phyloP scores from a whole-genome alignment of 2,797 vertebrate genomes.

The Emys orbicularis region DNA sequence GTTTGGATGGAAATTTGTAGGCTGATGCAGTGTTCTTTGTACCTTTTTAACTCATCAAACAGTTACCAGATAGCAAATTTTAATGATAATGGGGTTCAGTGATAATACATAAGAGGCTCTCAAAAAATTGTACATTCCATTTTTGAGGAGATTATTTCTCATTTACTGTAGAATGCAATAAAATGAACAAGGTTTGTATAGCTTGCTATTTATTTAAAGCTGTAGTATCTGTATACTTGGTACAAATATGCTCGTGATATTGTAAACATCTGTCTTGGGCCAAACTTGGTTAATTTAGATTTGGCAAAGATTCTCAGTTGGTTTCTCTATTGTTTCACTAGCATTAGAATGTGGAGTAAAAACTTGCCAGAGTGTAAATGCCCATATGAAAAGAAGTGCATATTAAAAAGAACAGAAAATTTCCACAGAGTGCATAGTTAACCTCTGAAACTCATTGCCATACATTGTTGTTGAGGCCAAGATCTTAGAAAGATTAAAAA shows the following conservation, averaged over 20 bases:
- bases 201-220: background rate
- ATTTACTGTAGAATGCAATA: background rate
- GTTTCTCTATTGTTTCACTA: background rate
- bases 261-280: background rate
- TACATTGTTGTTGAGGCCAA: background rate
- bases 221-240: background rate
- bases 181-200: constrained; percentile 11
- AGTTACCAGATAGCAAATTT: background rate
- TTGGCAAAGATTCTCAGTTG: background rate
- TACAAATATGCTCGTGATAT: background rate
- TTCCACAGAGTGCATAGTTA: background rate
- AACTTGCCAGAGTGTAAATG: background rate
- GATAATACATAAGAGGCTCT: constrained; percentile 15
- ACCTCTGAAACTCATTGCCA: background rate
- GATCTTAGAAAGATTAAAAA: background rate
- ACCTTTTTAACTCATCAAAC: constrained; percentile 36
- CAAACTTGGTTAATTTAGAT: background rate
- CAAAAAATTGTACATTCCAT: background rate
- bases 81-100: background rate
- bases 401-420: background rate
- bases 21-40: background rate
- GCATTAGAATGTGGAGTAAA: constrained; percentile 34
- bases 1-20: constrained; percentile 14
- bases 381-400: background rate
- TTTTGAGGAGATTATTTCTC: constrained; percentile 25